Evolutionary conservation across 2,888 invertebrate genomes (phyloP).

Genomic region (Macrosoma leucophasiata): DNA sequence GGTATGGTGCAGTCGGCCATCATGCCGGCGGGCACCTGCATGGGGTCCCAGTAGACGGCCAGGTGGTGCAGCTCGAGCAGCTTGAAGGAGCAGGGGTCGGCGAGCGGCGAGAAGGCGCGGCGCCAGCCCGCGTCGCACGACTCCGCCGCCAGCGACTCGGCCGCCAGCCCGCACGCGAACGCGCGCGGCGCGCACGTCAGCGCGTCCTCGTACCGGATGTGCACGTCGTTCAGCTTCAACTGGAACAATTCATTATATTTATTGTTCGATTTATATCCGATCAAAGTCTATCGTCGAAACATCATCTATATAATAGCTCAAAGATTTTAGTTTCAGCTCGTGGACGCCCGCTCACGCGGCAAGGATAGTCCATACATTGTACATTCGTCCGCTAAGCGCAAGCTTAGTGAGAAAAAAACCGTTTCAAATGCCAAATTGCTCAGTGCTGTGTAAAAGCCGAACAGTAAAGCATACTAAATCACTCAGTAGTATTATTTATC

Average conservation of each 20-base stretch:
- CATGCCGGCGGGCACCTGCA: slow-evolving; percentile 73
- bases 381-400: too few species aligned
- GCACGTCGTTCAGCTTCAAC: slow-evolving; percentile 95
- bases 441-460: too few species aligned
- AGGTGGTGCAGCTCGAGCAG: slow-evolving; percentile 91
- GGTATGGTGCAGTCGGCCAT: slow-evolving; percentile 80
- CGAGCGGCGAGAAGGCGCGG: slow-evolving; percentile 81
- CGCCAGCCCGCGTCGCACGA: slow-evolving; percentile 94
- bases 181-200: slow-evolving; percentile 79
- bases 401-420: too few species aligned
- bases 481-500: too few species aligned
- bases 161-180: slow-evolving; percentile 91
- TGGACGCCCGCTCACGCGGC: too few species aligned
- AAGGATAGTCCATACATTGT: too few species aligned
- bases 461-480: too few species aligned
- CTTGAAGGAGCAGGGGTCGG: slow-evolving; percentile 85
- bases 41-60: slow-evolving; percentile 92
- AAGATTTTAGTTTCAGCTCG: too few species aligned
- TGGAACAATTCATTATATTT: slow-evolving; percentile 60
- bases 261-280: too few species aligned
- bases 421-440: too few species aligned
- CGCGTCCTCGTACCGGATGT: slow-evolving; percentile 95
- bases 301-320: too few species aligned
- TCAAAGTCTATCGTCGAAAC: background rate
- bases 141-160: slow-evolving; percentile 91